Evolutionary conservation across 2,797 vertebrate species (phyloP).

Genomic region (Iguana delicatissima): DNA sequence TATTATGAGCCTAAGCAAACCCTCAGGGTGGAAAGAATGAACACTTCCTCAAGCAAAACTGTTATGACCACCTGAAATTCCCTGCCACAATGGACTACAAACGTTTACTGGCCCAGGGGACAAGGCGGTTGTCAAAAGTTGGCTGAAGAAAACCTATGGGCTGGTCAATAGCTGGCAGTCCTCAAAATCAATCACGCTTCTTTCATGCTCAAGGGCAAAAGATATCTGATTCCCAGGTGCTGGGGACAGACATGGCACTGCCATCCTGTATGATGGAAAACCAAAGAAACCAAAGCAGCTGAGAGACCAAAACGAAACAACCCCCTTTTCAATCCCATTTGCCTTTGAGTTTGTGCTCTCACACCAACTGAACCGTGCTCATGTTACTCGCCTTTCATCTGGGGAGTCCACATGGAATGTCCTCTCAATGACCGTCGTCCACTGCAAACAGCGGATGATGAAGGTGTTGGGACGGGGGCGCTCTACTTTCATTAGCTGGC

Average conservation of each 20-base stretch:
- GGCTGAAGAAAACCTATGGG: not conserved
- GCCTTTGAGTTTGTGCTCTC: not conserved
- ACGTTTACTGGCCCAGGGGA: not conserved
- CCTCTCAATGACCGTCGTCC: conserved; percentile 95
- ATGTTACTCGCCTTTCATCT: conserved; percentile 84
- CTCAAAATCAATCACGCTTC: too few relatives aligned
- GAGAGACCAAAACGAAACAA: too few relatives aligned
- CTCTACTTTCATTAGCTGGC: conserved; percentile 96
- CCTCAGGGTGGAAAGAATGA: not conserved
- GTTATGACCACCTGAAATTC: not conserved
- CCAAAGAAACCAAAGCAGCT: too few relatives aligned
- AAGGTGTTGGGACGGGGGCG: conserved; percentile 94
- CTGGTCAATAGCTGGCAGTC: not conserved
- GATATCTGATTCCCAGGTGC: not conserved
- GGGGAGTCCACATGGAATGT: conserved; percentile 95
- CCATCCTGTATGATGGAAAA: not conserved
- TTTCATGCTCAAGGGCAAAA: too few relatives aligned
- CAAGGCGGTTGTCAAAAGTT: not conserved
- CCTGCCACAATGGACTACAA: not conserved
- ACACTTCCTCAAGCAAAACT: too few relatives aligned
- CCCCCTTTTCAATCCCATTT: rapidly evolving
- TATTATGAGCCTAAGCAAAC: rapidly evolving
- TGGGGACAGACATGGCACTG: not conserved
- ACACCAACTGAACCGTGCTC: too few relatives aligned
- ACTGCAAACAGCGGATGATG: conserved; percentile 96